These are phyloP conservation scores for Anhinga anhinga DNA, from an alignment of 2,113 vertebrate species.

Conservation along the genomic window DNA sequence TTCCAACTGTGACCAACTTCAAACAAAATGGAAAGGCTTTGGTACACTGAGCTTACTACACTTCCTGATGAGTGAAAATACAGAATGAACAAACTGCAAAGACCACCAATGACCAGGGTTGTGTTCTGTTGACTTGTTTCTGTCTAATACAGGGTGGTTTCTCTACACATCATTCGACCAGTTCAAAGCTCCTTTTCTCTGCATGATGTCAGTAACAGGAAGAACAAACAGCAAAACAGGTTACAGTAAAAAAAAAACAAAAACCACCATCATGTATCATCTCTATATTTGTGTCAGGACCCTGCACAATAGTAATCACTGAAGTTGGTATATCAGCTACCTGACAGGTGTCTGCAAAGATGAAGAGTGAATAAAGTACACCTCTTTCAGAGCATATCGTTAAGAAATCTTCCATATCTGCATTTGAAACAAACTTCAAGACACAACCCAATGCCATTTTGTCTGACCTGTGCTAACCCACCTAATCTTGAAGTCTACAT, in stretches of 20 bases:
- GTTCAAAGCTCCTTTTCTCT: background rate
- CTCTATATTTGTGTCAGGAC: background rate
- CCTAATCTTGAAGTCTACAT: background rate
- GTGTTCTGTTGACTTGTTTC: background rate
- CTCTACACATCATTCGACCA: background rate
- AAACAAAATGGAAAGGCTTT: background rate
- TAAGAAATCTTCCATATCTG: background rate
- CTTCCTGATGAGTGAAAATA: background rate
- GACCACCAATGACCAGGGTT: background rate
- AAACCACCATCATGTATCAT: too few relatives aligned
- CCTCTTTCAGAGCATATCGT: background rate
- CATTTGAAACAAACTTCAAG: background rate
- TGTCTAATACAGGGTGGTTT: background rate
- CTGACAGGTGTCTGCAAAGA: background rate
- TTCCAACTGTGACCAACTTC: background rate
- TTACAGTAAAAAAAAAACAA: background rate
- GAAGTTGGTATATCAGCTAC: background rate
- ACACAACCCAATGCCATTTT: background rate
- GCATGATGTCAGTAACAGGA: background rate
- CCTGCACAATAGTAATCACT: background rate
- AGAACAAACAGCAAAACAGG: background rate
- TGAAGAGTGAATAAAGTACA: background rate
- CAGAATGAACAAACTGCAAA: background rate
- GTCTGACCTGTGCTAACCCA: background rate
- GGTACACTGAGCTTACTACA: background rate